phyloP scores from a whole-genome alignment of 2,113 vertebrate genomes.

The Dendropsophus ebraccatus region DNA sequence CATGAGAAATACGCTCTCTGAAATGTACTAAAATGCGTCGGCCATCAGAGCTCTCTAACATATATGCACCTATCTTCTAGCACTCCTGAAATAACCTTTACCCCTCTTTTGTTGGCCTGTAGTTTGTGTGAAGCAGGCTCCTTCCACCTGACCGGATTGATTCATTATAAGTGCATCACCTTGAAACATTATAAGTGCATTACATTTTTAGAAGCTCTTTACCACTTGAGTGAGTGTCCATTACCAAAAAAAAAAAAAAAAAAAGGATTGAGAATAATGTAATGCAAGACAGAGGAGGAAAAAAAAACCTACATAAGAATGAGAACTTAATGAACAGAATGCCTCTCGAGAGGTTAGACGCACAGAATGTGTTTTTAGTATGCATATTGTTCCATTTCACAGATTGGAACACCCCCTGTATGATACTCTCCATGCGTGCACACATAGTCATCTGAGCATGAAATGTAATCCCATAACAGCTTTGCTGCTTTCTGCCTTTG shows the following conservation, averaged over 20 bases:
- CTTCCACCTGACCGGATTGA: background rate
- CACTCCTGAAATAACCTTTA: background rate
- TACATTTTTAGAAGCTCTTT: slow-evolving; percentile 27
- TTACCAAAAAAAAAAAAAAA: background rate
- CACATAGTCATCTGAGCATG: background rate
- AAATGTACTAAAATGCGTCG: background rate
- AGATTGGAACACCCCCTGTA: background rate
- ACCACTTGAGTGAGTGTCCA: background rate
- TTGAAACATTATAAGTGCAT: background rate
- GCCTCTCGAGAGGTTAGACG: background rate
- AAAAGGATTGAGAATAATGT: background rate
- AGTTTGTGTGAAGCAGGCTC: background rate
- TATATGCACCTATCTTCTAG: background rate
- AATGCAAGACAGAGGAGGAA: background rate
- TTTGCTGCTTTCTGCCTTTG: background rate
- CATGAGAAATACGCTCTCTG: background rate
- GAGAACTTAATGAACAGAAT: background rate
- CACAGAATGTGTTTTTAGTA: background rate
- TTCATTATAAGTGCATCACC: background rate
- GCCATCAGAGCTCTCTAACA: background rate
- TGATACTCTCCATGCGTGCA: background rate
- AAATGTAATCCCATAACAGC: background rate
- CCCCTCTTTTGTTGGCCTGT: background rate
- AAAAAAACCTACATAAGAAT: background rate
- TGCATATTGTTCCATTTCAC: background rate